Evolutionary conservation across 1,140 invertebrate species (phyloP).

Genomic region (Caenorhabditis elegans): WBcel235 BX284603.4:6078001-6078500

Average conservation of each 20-base stretch:
- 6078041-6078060: too few relatives aligned
- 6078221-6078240: background rate
- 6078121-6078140: too few relatives aligned
- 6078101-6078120: background rate
- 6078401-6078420: background rate
- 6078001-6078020: too few relatives aligned
- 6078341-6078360: background rate
- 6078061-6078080: background rate
- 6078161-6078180: background rate
- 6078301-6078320: background rate
- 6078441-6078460: too few relatives aligned
- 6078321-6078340: background rate
- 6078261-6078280: too few relatives aligned
- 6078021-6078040: too few relatives aligned
- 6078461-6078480: too few relatives aligned
- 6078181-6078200: slow-evolving; percentile 24
- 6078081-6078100: slow-evolving; percentile 13
- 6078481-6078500: too few relatives aligned
- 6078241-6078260: too few relatives aligned
- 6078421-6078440: background rate
- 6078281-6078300: too few relatives aligned
- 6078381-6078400: slow-evolving; percentile 3
- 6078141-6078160: background rate
- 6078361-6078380: background rate
- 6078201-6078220: background rate